Base-by-base conservation (phyloP, 2,888 invertebrate genomes). In the Pollenia labialis region DNA sequence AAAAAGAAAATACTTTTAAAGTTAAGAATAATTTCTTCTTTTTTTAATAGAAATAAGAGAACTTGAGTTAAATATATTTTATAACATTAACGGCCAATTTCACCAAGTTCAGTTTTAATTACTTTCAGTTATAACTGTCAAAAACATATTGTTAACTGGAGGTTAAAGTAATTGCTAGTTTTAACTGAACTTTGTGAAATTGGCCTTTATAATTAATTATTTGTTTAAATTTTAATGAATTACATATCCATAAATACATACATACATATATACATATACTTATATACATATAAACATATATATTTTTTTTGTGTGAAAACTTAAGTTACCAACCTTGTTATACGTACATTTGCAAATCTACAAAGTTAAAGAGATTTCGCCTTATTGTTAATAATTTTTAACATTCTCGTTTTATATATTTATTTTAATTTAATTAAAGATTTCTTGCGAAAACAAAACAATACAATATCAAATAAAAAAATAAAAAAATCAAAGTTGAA, bases 241-340 rank as follows among this genome's bases (percentile, higher is more conserved):
- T 6, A 32, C 32, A 32, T 32, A 32, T 32, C 4, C 32, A 32
- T 32, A 23, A 18, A 18, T 18, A 1, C 32, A 32, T 32, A 32
- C 6, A 32, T 6, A 32, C 32, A 12, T 46, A 48, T 58, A 50
- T 0, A 23, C 23, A 2, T 32, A 6, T 12, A n/a, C 74, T 48
- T 74, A n/a, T n/a, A 32, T 6, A 32, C 32, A 12, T 46, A 48
- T 58, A 50, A 0, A 23, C 23, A 2, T 32, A 6, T 12, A n/a
- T 48, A 66, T 68, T 62, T 48, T 48, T 12, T 71, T 88, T 88
- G 86, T 88, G 88, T 88, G 88, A 87, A 88, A 85, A 88, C 85
- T 88, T 86, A 81, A 88, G 88, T 86, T 88, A 82, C 80, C 86
- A 81, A 76, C 87, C 81, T 62, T 84, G 76, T 23, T 60, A 66